These are phyloP conservation scores for Balaeniceps rex DNA, from an alignment of 2,113 vertebrate species.

Conservation along the genomic window DNA sequence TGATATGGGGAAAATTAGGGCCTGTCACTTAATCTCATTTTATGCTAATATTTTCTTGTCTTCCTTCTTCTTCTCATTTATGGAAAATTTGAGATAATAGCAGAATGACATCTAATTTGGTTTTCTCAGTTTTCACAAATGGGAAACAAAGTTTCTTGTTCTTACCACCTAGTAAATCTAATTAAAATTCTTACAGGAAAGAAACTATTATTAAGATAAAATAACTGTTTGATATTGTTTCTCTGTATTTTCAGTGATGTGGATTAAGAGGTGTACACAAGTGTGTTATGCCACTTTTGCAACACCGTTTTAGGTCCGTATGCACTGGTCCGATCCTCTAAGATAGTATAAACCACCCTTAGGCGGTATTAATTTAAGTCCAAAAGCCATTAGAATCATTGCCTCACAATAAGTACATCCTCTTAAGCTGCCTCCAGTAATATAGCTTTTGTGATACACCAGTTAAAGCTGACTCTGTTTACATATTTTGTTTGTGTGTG, in stretches of 20 bases:
- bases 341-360: neutral
- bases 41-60: neutral
- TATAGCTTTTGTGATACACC: neutral
- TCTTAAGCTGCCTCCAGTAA: neutral
- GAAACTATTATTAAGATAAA: neutral
- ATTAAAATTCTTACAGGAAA: neutral
- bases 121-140: neutral
- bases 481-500: neutral
- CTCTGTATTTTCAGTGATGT: neutral
- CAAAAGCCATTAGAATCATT: neutral
- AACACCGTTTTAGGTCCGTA: neutral
- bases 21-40: neutral
- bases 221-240: neutral
- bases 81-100: neutral
- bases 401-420: neutral
- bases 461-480: neutral
- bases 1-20: neutral
- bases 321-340: neutral
- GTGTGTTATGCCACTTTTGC: neutral
- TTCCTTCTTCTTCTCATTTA: neutral
- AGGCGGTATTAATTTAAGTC: neutral
- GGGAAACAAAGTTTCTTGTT: neutral
- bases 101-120: neutral
- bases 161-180: neutral
- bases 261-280: neutral